These are phyloP conservation scores for Ctenochaetus hawaiiensis DNA, from an alignment of 2,797 vertebrate species.

Conservation along the genomic window DNA sequence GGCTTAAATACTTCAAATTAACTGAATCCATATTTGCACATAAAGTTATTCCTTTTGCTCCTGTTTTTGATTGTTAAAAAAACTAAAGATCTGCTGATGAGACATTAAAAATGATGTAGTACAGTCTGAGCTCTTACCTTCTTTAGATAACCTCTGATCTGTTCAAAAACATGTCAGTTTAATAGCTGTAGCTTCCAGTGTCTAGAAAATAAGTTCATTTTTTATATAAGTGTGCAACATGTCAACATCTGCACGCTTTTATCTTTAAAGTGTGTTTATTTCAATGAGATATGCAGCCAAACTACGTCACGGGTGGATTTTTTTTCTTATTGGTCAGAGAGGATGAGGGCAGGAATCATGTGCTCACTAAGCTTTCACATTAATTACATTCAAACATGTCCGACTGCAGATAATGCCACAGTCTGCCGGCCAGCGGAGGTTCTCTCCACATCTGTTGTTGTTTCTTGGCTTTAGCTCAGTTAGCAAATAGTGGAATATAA, in stretches of 20 bases:
- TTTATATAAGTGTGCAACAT: neutral
- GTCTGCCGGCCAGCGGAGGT: neutral
- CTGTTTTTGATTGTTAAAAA: slow-evolving; percentile 1
- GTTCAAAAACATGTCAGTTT: neutral
- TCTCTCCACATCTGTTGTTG: neutral
- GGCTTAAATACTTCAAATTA: slow-evolving; percentile 11
- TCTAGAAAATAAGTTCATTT: neutral
- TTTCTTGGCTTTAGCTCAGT: neutral
- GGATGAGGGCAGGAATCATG: neutral
- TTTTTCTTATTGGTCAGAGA: slow-evolving; percentile 21
- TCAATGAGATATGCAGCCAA: neutral
- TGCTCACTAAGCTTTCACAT: slow-evolving; percentile 32
- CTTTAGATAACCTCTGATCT: neutral
- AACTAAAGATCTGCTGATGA: neutral
- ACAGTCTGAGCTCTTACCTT: neutral
- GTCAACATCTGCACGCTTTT: neutral
- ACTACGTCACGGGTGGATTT: neutral
- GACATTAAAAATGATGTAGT: neutral
- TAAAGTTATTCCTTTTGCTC: neutral
- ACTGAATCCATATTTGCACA: neutral
- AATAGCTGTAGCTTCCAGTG: neutral
- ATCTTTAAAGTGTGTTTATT: neutral
- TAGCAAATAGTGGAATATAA: neutral
- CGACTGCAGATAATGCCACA: neutral
- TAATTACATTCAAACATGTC: slow-evolving; percentile 24